Evolutionary conservation across 2,888 invertebrate species (phyloP), one percentile per base, ranked within the genome.

Genomic region (Plagodis dolabraria): DNA sequence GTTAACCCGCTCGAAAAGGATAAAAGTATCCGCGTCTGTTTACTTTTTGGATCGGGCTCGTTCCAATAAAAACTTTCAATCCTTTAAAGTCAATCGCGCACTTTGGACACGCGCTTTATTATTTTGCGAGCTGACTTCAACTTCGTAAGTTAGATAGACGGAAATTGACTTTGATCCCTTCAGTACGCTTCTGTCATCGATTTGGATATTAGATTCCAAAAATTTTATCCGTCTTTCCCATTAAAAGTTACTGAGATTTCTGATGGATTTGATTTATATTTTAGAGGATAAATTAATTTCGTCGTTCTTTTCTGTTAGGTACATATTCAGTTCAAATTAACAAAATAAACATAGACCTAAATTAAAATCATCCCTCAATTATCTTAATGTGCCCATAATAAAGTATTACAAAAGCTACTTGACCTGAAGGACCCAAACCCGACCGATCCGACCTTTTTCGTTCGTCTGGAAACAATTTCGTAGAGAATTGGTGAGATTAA

Each of bases 1-100:
- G 90, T 91, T 90, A 91, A 87, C 89, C 87, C 86, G 86, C 79
- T 82, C 83, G 86, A 87, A 89, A 89, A 82, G 87, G 89, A 88
- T 91, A 86, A 86, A 89, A 89, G 88, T 89, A 87, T 86, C 79
- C 80, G 75, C 80, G 78, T 77, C 82, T 87, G 86, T 87, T 88
- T 89, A 88, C 87, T 89, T 88, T 89, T 87, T 85, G 80, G 83
- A 89, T 87, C 76, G 77, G 67, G 71, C 57, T 77, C 76, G 75
- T 74, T 82, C 83, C 85, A 85, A 87, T 89, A 89, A 87, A 88
- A 87, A 86, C 80, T 87, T 89, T 84, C 74, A 84, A 86, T 81
- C 85, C 83, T 78, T 79, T 83, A 81, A 79, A 82, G 77, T 77
- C 77, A 81, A 79, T 82, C 76, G 79, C 74, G 73, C 75, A 76